A percentile compares a stretch with the other conserved stretches of the same genome.
Conservation (phyloP, 2,113 vertebrate species). For the Anarhynchus alexandrinus region DNA sequence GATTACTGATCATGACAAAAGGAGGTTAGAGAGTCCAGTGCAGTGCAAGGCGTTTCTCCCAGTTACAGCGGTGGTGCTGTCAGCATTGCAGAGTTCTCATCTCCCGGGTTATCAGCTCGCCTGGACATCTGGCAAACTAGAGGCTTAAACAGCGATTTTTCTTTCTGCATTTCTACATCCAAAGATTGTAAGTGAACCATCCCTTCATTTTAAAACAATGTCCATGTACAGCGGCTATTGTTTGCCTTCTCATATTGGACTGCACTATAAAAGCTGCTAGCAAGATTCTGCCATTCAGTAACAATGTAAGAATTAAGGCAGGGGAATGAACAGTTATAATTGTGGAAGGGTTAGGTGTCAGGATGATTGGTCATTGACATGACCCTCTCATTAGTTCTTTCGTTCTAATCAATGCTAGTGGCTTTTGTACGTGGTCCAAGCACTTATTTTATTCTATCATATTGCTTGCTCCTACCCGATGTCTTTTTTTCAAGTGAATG, state of each 20-base stretch:
- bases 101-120: background rate
- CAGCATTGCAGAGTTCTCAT: background rate
- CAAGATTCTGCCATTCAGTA: background rate
- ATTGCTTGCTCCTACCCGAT: background rate
- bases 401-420: background rate
- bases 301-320: background rate
- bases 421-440: background rate
- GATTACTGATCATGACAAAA: background rate
- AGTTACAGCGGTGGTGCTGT: accelerated
- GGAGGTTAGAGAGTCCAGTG: background rate
- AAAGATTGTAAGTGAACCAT: background rate
- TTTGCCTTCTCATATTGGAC: background rate
- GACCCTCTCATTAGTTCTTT: background rate
- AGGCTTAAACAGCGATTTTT: background rate
- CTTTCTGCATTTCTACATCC: background rate
- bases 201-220: background rate
- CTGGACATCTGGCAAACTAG: background rate
- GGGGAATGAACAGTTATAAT: background rate
- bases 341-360: background rate
- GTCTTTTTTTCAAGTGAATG: background rate
- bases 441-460: background rate
- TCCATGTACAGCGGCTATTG: background rate
- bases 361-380: background rate
- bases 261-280: background rate
- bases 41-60: background rate